Evolutionary conservation across 2,113 vertebrate genomes (phyloP), one percentile per base, ranked within the genome.

Genomic region (Australoheros scitulus): DNA sequence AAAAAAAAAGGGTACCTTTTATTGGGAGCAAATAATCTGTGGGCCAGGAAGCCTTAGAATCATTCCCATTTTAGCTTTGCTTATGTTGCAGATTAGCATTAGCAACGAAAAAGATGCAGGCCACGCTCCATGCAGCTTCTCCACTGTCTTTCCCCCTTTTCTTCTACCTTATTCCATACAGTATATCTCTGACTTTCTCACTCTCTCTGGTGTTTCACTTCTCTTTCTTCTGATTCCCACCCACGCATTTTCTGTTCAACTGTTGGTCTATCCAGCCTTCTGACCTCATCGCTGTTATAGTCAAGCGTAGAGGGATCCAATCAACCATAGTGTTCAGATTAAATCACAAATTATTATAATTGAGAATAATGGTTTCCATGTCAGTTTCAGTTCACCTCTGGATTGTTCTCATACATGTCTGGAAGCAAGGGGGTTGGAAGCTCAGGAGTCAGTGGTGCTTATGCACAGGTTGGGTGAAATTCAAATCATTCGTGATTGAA

Each of bases 291-390:
- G 60, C 61, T 38, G 76, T 81, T 88, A 63, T 84, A 93, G 86
- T 86, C 70, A 17, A 86, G 83, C 91, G 32, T 85, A 77, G 68
- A 85, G 80, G 81, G 81, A 90, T 91, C 89, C 88, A 91, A 91
- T 93, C 90, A 93, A 79, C 92, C 87, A 57, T 82, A 77, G 82
- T 82, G 83, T 89, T 90, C 92, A 92, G 91, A 93, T 94, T 93
- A 92, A 92, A 94, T 93, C 87, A 83, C 90, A 92, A 92, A 94
- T 94, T 92, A 92, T 94, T 79, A 91, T 92, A 93, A 93, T 92
- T 91, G 91, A 88, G 76, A 90, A 91, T 91, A 94, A 94, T 94
- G 80, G 93, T 93, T 94, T 93, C 89, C 91, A 94, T 93, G 92
- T 93, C 94, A 92, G 86, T 85, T 91, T 87, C 87, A 89, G 90